Conservation (phyloP, 2,888 invertebrate genomes). For the Pherbina coryleti region DNA sequence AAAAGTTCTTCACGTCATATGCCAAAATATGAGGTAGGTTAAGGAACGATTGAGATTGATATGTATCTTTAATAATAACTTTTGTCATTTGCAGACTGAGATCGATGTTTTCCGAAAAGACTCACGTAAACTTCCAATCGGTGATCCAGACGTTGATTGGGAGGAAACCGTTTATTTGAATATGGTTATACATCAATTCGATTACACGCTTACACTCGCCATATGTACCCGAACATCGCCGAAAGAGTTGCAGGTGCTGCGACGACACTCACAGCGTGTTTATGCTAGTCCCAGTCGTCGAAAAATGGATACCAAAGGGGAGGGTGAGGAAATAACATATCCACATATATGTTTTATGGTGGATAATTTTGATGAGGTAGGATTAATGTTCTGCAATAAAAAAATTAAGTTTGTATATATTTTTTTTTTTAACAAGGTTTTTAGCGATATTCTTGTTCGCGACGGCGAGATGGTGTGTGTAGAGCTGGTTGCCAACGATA, state of each 20-base stretch:
- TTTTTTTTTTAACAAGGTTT: slow-evolving; percentile 77
- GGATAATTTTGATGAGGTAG: slow-evolving; percentile 97
- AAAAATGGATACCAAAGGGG: slow-evolving; percentile 98
- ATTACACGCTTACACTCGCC: slow-evolving; percentile 96
- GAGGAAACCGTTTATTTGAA: slow-evolving; percentile 99
- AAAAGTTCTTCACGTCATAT: slow-evolving; percentile 88
- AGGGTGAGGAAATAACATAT: slow-evolving; percentile 98
- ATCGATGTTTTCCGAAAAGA: slow-evolving; percentile 98
- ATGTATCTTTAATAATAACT: background rate
- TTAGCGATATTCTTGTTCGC: slow-evolving; percentile 95
- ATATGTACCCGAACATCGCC: slow-evolving; percentile 98
- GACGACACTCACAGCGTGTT: slow-evolving; percentile 92
- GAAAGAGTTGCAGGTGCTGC: slow-evolving; percentile 95
- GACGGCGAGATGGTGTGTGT: slow-evolving; percentile 99
- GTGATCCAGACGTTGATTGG: slow-evolving; percentile 97
- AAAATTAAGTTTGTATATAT: background rate
- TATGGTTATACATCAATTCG: slow-evolving; percentile 97
- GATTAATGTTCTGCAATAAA: slow-evolving; percentile 35
- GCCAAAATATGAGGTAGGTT: slow-evolving; percentile 86
- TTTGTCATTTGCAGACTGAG: slow-evolving; percentile 77
- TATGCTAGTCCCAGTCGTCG: slow-evolving; percentile 97
- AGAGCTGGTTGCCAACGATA: slow-evolving; percentile 93
- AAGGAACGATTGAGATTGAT: background rate
- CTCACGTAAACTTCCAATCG: slow-evolving; percentile 95
- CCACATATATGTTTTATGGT: slow-evolving; percentile 99